These are phyloP conservation scores for Entomyzon cyanotis DNA, from an alignment of 2,113 vertebrate genomes.

Conservation along the genomic window DNA sequence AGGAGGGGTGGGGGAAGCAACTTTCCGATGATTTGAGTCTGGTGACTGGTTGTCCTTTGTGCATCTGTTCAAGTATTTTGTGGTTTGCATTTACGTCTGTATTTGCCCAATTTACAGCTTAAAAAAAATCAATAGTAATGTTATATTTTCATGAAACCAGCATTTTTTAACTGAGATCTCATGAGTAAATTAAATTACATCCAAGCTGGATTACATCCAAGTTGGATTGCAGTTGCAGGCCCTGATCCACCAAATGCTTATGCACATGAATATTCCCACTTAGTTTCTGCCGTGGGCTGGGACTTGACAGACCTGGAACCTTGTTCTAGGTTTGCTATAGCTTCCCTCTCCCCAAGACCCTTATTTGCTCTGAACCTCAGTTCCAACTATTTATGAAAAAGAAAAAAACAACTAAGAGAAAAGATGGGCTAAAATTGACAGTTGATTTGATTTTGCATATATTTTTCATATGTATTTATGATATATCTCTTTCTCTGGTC, in stretches of 20 bases:
- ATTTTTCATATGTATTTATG: not conserved
- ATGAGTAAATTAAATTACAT: slow-evolving; percentile 67
- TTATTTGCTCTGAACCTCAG: not conserved
- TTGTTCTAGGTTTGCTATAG: not conserved
- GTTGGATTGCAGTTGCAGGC: not conserved
- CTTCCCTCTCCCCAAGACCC: not conserved
- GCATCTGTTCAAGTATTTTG: slow-evolving; percentile 71
- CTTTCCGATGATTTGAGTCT: slow-evolving; percentile 54
- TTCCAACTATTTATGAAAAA: not conserved
- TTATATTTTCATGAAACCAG: slow-evolving; percentile 65
- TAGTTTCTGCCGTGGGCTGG: not conserved
- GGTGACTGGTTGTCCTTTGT: slow-evolving; percentile 61
- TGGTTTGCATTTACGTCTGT: slow-evolving; percentile 70
- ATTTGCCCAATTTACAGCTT: slow-evolving; percentile 68
- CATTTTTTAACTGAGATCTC: slow-evolving; percentile 58
- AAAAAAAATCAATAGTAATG: slow-evolving; percentile 65
- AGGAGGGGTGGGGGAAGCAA: not conserved
- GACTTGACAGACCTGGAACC: slow-evolving; percentile 43
- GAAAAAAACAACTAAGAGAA: not conserved
- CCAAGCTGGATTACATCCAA: slow-evolving; percentile 51
- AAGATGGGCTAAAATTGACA: not conserved
- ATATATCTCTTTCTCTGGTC: not conserved
- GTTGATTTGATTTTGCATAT: not conserved
- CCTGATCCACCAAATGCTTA: not conserved
- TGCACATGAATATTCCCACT: not conserved